Conservation (phyloP, 1,140 invertebrate genomes). For the Ceratina calcarata region DNA sequence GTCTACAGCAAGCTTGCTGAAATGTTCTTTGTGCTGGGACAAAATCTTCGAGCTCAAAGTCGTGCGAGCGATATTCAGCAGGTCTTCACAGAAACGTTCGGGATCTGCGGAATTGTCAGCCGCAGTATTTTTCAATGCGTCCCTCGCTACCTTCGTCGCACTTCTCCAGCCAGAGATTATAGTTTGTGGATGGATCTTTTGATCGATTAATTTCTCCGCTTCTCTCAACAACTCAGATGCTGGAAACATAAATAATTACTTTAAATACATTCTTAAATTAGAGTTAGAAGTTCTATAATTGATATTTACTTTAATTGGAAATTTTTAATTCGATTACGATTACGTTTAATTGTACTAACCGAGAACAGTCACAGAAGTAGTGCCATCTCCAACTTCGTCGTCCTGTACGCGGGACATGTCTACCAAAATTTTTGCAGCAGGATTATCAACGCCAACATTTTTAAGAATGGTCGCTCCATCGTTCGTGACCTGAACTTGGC, state of each 20-base stretch:
- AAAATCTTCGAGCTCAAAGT: constrained; percentile 99
- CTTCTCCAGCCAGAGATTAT: constrained; percentile 97
- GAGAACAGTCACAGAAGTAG: constrained; percentile 98
- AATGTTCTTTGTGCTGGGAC: constrained; percentile 98
- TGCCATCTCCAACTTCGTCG: constrained; percentile 99
- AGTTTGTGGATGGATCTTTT: constrained; percentile 99
- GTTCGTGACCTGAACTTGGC: constrained; percentile 97
- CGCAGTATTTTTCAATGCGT: constrained; percentile 89
- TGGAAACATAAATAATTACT: constrained; percentile 63
- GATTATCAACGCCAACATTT: constrained; percentile 98
- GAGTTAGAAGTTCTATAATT: neutral
- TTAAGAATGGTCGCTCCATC: constrained; percentile 99
- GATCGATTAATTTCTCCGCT: constrained; percentile 95
- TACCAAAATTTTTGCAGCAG: constrained; percentile 98
- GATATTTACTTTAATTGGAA: no score
- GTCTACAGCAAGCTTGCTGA: constrained; percentile 96
- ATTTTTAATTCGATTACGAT: no score
- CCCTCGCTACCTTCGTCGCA: constrained; percentile 90
- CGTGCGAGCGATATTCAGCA: constrained; percentile 98
- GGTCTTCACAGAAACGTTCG: constrained; percentile 91
- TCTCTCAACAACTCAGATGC: constrained; percentile 97
- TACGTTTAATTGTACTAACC: constrained; percentile 77
- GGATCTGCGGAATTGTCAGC: constrained; percentile 91
- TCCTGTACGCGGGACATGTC: constrained; percentile 99
- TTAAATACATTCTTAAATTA: neutral